Evolutionary conservation across 35 echinoderm and acorn worm species (phyloP).

Genomic region (Hemicentrotus pulcherrimus): DNA sequence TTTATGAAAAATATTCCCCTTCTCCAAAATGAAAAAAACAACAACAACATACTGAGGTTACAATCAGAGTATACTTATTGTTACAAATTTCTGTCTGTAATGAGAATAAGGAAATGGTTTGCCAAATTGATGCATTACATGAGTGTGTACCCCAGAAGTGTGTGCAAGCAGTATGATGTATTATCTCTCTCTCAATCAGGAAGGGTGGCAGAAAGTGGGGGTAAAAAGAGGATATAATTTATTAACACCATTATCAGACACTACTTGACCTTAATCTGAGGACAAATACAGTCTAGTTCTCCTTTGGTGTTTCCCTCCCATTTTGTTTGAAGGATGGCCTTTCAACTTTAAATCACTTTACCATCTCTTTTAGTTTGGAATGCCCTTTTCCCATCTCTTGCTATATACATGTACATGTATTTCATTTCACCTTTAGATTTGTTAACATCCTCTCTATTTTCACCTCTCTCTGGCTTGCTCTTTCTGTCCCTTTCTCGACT

Average conservation of each 20-base stretch:
- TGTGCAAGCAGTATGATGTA: neutral
- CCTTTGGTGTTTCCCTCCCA: neutral
- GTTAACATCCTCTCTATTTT: neutral
- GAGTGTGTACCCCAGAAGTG: neutral
- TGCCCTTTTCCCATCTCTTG: neutral
- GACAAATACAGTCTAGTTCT: neutral
- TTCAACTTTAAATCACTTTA: neutral
- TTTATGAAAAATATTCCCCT: neutral
- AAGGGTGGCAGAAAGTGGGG: neutral
- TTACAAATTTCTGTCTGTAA: neutral
- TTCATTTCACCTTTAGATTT: too few species aligned
- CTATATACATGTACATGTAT: neutral
- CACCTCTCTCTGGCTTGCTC: neutral
- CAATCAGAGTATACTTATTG: neutral
- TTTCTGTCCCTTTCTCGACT: neutral
- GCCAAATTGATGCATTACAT: neutral
- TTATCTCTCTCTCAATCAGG: neutral
- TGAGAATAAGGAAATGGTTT: neutral
- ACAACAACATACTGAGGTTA: neutral
- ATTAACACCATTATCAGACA: neutral
- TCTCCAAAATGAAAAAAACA: neutral
- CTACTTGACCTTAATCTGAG: constrained; percentile 1
- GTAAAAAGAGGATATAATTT: constrained; percentile 4
- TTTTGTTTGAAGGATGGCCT: neutral
- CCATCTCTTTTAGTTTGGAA: neutral